Percentiles rank a stretch among this genome's conserved stretches.
Evolutionary conservation across 1,140 invertebrate species (phyloP).

Genomic region (Pogonomyrmex barbatus): DNA sequence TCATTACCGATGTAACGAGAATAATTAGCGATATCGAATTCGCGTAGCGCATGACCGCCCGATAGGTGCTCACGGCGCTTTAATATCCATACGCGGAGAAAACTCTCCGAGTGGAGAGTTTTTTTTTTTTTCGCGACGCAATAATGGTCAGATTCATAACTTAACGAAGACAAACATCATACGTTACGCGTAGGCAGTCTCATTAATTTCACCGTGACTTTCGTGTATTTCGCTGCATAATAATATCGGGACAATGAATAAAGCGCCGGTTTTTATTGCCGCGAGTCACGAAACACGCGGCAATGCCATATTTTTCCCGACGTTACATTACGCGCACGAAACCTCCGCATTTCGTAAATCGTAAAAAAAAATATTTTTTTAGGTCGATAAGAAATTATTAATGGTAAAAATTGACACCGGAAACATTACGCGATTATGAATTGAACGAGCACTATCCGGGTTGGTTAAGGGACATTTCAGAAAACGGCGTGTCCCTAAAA

Average conservation of each 20-base stretch:
- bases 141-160: constrained; percentile 25
- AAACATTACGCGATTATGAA: not conserved
- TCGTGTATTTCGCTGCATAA: constrained; percentile 35
- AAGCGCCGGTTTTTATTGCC: constrained; percentile 51
- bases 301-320: not conserved
- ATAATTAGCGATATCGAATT: constrained; percentile 31
- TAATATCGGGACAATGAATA: constrained; percentile 43
- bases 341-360: not conserved
- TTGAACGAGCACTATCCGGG: not conserved
- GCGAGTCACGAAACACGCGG: constrained; percentile 39
- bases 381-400: not conserved
- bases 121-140: constrained; percentile 7
- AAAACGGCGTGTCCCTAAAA: not conserved
- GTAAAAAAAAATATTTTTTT: too few species aligned
- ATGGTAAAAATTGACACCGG: not conserved
- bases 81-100: constrained; percentile 19
- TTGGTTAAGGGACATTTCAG: not conserved
- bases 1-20: constrained; percentile 18
- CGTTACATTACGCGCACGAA: not conserved
- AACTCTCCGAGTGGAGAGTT: constrained; percentile 42
- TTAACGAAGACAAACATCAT: constrained; percentile 47
- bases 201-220: constrained; percentile 39
- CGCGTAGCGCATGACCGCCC: too few species aligned
- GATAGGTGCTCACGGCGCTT: not conserved
- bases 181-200: constrained; percentile 19